These are phyloP conservation scores for Lasiurus cinereus DNA, from an alignment of 2,113 vertebrate species.

Conservation along the genomic window DNA sequence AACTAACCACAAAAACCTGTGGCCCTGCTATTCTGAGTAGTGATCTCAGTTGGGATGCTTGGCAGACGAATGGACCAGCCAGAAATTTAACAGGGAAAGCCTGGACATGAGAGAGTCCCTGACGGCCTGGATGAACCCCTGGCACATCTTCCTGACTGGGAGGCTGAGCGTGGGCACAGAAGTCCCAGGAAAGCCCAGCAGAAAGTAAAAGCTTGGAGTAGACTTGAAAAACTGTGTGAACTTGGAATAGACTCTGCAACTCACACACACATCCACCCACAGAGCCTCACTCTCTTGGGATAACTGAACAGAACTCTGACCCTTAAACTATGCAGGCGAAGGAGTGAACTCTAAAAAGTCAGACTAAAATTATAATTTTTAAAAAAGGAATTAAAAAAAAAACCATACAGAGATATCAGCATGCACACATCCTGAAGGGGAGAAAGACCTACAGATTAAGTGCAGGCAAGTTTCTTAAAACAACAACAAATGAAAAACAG, in stretches of 20 bases:
- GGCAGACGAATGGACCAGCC: neutral
- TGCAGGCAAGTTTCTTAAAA: neutral
- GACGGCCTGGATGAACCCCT: neutral
- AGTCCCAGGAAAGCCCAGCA: neutral
- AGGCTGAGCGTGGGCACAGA: neutral
- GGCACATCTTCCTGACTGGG: neutral
- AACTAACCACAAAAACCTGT: neutral
- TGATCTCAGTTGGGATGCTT: neutral
- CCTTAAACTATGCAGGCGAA: conserved; percentile 7
- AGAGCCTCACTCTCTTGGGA: neutral
- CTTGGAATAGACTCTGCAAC: neutral
- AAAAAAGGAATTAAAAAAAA: neutral
- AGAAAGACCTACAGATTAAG: neutral
- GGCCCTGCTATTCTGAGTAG: neutral
- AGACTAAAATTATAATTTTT: neutral
- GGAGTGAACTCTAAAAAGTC: neutral
- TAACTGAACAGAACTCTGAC: neutral
- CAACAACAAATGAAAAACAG: neutral
- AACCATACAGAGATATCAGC: neutral
- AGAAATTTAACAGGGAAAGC: neutral
- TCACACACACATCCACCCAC: neutral
- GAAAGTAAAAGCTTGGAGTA: neutral
- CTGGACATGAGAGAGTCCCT: neutral
- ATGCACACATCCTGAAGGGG: neutral
- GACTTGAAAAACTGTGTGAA: neutral